These are phyloP conservation scores for Leptosomus discolor DNA, from an alignment of 2,113 vertebrate species.

Conservation along the genomic window DNA sequence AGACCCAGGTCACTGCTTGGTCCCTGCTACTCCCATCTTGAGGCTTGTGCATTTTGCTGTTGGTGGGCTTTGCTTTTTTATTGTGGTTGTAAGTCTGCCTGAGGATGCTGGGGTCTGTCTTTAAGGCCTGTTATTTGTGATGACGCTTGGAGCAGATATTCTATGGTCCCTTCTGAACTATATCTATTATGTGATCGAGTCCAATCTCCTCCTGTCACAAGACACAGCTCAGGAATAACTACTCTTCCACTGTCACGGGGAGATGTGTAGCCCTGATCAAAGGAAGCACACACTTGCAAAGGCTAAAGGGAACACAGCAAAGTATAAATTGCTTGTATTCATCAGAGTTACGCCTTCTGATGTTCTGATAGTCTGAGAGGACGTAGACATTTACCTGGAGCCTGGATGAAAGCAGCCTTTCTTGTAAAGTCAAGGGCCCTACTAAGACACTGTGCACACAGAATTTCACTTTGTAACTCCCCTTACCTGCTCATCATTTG, in stretches of 20 bases:
- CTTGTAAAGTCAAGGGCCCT: not conserved
- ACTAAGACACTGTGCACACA: not conserved
- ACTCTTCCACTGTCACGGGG: not conserved
- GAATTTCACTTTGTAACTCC: not conserved
- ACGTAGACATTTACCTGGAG: not conserved
- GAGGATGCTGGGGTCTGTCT: not conserved
- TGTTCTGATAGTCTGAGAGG: not conserved
- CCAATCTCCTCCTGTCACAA: not conserved
- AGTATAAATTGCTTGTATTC: not conserved
- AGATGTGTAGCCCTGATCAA: not conserved
- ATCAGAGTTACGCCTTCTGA: not conserved
- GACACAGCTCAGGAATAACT: accelerated
- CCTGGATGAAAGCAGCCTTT: not conserved
- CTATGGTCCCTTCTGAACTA: not conserved
- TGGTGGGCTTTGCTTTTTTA: not conserved
- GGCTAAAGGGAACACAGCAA: not conserved
- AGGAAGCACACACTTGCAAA: not conserved
- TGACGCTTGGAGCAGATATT: not conserved
- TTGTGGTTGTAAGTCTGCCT: not conserved
- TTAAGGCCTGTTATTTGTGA: not conserved
- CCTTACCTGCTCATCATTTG: not conserved
- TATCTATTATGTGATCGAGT: not conserved
- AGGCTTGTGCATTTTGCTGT: not conserved
- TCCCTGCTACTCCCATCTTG: not conserved
- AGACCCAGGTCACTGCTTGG: not conserved